Base-by-base conservation (phyloP, 2,888 invertebrate species). In the Papilio elwesi region DNA sequence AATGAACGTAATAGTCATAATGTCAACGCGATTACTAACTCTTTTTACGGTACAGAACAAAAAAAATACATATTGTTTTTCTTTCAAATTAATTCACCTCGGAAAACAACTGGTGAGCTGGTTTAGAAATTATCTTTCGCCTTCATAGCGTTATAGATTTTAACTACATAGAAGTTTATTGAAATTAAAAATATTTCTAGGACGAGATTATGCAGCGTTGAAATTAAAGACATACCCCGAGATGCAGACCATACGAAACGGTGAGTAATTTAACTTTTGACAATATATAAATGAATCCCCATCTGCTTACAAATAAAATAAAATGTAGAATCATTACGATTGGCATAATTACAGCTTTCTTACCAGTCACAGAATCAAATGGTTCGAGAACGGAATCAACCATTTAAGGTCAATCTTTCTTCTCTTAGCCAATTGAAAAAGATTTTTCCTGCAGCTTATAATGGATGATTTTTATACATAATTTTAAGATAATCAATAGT, bases 201-300 rank as follows among this genome's bases (percentile, higher is more conserved):
- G 85, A 69, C 89, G 87, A 0, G 86, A 68, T 36, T 68, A 68
- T 38, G 38, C 86, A 4, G 94, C 95, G 38, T 87, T 98, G 76
- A 93, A 95, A 70, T 89, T 98, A 77, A 96, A 94, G 87, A 97
- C 97, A 0, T 97, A 97, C 83, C 98, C 98, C 0, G 90, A 92
- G 47, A 95, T 95, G 48, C 97, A 98, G 88, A 95, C 95, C 63
- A 96, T 98, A 77, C 96, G 97, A 95, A 96, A 97, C 95, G 97
- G 98, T 98, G 92, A 96, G 97, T 95, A 4, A 43, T 43, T 15
- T 6, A 55, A 11, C 9, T 55, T 26, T 11, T n/a, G n/a, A 26
- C 26, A 4, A 2, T 26, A 26, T 4, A 26, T 26, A 26, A 26
- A 26, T 26, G 4, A 26, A 26, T 26, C 26, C 26, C 26, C 43